phyloP scores from a whole-genome alignment of 2,888 invertebrate species.

The Phengaris arion region DNA sequence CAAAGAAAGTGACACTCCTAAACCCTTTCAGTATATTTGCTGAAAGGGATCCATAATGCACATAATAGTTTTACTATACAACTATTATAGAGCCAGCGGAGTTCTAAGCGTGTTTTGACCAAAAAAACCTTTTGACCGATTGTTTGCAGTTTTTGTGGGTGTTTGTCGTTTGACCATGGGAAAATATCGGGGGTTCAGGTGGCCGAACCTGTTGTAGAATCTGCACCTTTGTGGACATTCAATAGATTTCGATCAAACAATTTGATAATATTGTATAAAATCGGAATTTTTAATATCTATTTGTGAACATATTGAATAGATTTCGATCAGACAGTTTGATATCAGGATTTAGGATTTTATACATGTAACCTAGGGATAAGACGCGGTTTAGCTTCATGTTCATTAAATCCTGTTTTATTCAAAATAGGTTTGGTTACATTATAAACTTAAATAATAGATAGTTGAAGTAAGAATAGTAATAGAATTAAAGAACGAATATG shows the following conservation, averaged over 20 bases:
- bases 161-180: constrained; percentile 78
- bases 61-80: constrained; percentile 59
- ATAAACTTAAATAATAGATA: too few relatives aligned
- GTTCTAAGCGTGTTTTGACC: constrained; percentile 62
- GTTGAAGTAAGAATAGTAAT: too few relatives aligned
- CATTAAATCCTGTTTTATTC: too few relatives aligned
- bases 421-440: too few relatives aligned
- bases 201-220: constrained; percentile 60
- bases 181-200: constrained; percentile 76
- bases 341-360: background rate
- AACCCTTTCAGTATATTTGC: constrained; percentile 73
- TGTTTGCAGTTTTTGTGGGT: constrained; percentile 76
- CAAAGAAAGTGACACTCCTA: constrained; percentile 71
- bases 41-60: constrained; percentile 72
- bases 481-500: too few relatives aligned
- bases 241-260: constrained; percentile 26
- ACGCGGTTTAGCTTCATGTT: background rate
- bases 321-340: constrained; percentile 1
- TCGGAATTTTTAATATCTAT: background rate
- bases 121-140: constrained; percentile 75
- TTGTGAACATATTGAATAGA: background rate
- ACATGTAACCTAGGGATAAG: background rate
- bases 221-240: constrained; percentile 49
- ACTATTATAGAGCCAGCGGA: background rate
- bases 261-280: constrained; percentile 12